Base-by-base conservation (phyloP, 2,888 invertebrate genomes). In the Ferdinandea cuprea region DNA sequence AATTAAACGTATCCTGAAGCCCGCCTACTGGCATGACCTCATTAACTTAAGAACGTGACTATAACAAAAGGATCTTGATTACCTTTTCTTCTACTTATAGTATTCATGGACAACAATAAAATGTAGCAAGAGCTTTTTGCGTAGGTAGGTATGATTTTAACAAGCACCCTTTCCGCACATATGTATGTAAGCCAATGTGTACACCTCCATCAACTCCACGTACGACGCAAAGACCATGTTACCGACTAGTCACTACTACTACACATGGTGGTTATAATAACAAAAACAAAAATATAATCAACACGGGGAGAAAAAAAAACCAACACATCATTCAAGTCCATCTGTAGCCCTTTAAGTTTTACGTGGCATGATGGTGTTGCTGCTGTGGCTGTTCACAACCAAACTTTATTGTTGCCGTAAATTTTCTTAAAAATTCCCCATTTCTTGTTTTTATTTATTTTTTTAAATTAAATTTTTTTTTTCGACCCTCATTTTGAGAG, bases 21-120 rank as follows among this genome's bases (percentile, higher is more conserved):
- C 42, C 63, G 63, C 80, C 69, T 58, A 50, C 80, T 74, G 58
- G 58, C 63, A 65, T 69, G 80, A 63, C 80, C 80, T 77, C 81
- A 71, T 77, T 81, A 66, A 59, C 50, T 71, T 46, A 40, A 65
- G 59, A 65, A 78, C 78, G 78, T 81, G 65, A 65, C 58, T 54
- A 46, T 44, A 72, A 72, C 71, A 77, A 77, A 77, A 56, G 59
- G 48, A 77, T 61, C 77, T 77, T 81, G 68, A 79, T 73, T 73
- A 68, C 65, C 50, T 66, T 52, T 79, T 61, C 68, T 68, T 54
- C 28, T 40, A 30, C 63, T 50, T 30, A 42, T 44, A 28, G 40
- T 46, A 63, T 58, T 13, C 25, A 30, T n/a, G n/a, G 30, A 50
- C 42, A 19, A 52, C 50, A 13, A 80, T 68, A 66, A 73, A 63